A percentile compares a stretch with the other conserved stretches of the same genome.
phyloP scores from a whole-genome alignment of 2,888 invertebrate species.

The Limnephilus lunatus region DNA sequence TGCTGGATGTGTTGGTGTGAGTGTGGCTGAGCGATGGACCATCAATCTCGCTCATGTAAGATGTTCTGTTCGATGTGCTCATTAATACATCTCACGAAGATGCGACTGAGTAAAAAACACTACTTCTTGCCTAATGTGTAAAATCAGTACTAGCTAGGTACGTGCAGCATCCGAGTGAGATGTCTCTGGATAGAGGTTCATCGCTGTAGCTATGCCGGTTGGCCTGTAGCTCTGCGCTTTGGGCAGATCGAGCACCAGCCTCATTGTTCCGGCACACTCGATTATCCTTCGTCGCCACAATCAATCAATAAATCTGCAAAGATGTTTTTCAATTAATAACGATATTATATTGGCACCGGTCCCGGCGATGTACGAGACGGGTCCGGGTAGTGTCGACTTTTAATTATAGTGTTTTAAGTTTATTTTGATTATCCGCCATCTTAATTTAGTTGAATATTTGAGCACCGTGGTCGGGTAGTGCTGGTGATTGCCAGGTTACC shows the following conservation, averaged over 20 bases:
- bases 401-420: constrained; percentile 58
- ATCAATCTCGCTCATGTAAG: constrained; percentile 22
- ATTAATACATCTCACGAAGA: constrained; percentile 50
- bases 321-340: constrained; percentile 57
- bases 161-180: constrained; percentile 25
- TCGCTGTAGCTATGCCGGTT: background rate
- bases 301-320: constrained; percentile 52
- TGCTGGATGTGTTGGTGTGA: constrained; percentile 28
- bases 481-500: background rate
- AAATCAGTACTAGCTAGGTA: constrained; percentile 13
- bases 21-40: background rate
- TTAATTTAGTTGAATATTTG: constrained; percentile 55
- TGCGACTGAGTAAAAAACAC: constrained; percentile 11
- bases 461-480: background rate
- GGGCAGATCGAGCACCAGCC: background rate
- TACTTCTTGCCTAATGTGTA: constrained; percentile 39
- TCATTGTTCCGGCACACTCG: background rate
- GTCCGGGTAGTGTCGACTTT: constrained; percentile 50
- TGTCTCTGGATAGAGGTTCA: constrained; percentile 5
- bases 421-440: constrained; percentile 60
- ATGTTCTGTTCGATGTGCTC: constrained; percentile 34
- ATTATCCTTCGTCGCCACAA: constrained; percentile 36
- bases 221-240: background rate
- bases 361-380: background rate
- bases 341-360: constrained; percentile 39